Evolutionary conservation across 2,113 vertebrate genomes (phyloP), one percentile per base, ranked within the genome.

Genomic region (Donacobius atricapilla): DNA sequence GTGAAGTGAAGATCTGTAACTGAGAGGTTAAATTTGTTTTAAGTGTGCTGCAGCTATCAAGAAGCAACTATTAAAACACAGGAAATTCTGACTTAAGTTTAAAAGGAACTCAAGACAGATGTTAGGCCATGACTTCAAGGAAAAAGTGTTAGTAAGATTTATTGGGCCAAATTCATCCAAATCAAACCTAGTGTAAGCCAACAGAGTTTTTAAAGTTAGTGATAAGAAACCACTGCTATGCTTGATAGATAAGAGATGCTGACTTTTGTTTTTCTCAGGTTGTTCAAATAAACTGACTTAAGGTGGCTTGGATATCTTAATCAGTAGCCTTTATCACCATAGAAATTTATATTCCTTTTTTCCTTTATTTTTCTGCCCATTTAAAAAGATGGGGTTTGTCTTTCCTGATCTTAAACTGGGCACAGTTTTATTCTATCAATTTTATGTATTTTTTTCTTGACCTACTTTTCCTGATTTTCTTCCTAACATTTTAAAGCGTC

Each of bases 141-240:
- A 96, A 40, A 47, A 95, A 83, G 83, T 89, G 92, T 87, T 87
- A 84, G 24, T 40, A 82, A 96, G 93, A 95, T 90, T 92, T 96
- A 96, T 72, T 83, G 35, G 39, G 73, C 23, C 65, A 95, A 89
- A 96, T 91, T 79, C 28, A 87, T 91, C n/a, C 0, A 0, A 63
- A 72, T 76, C 90, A 92, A 93, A 75, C 37, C 31, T 69, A 79
- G 25, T 37, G 33, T 45, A 72, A 89, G 35, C 45, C 76, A 94
- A 64, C 16, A 30, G 33, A 75, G 27, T 81, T 94, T 86, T 53
- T 40, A 31, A 89, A 93, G n/a, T 77, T 65, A 58, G 37, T 88
- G 82, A 72, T 86, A 95, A 94, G 84, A 93, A 94, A 66, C 13
- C 53, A 83, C 28, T 47, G 44, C 35, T 91, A 71, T 10, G 10